phyloP scores from a whole-genome alignment of 2,888 invertebrate genomes.

The Adelphocoris suturalis region DNA sequence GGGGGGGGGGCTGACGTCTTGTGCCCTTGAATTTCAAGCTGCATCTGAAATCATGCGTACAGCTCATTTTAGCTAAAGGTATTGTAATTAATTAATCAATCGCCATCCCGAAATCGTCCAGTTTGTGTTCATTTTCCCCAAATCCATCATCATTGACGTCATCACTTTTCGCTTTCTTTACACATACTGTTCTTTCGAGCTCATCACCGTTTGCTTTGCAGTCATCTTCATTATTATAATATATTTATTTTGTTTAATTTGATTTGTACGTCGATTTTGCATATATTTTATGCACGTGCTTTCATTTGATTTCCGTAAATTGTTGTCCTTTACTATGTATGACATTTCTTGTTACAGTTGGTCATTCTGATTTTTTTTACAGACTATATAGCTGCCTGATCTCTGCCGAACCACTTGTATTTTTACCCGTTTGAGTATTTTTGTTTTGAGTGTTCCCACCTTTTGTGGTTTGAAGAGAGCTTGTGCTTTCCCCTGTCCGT shows the following conservation, averaged over 20 bases:
- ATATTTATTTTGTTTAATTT: too few relatives aligned
- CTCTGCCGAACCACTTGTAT: slow-evolving; percentile 48
- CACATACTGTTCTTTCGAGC: slow-evolving; percentile 10
- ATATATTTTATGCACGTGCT: slow-evolving; percentile 2
- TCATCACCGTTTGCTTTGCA: slow-evolving; percentile 4
- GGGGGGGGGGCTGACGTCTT: too few relatives aligned
- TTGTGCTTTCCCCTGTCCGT: not conserved
- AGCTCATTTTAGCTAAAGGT: too few relatives aligned
- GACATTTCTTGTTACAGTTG: not conserved
- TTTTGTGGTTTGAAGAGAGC: slow-evolving; percentile 53
- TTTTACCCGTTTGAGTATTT: slow-evolving; percentile 50
- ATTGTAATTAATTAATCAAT: too few relatives aligned
- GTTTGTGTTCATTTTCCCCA: too few relatives aligned
- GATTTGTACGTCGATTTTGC: not conserved
- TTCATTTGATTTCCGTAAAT: slow-evolving; percentile 19
- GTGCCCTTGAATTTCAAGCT: too few relatives aligned
- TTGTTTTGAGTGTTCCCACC: slow-evolving; percentile 22
- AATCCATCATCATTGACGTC: not conserved
- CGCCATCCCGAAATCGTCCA: too few relatives aligned
- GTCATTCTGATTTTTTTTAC: slow-evolving; percentile 49
- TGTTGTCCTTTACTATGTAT: slow-evolving; percentile 25
- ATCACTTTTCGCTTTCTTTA: not conserved
- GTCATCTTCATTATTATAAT: not conserved
- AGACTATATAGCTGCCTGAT: slow-evolving; percentile 51
- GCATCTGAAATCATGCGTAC: too few relatives aligned